A percentile compares a stretch with the other conserved stretches of the same genome.
Evolutionary conservation across 2,888 invertebrate genomes (phyloP).

Genomic region (Colostygia pectinataria): DNA sequence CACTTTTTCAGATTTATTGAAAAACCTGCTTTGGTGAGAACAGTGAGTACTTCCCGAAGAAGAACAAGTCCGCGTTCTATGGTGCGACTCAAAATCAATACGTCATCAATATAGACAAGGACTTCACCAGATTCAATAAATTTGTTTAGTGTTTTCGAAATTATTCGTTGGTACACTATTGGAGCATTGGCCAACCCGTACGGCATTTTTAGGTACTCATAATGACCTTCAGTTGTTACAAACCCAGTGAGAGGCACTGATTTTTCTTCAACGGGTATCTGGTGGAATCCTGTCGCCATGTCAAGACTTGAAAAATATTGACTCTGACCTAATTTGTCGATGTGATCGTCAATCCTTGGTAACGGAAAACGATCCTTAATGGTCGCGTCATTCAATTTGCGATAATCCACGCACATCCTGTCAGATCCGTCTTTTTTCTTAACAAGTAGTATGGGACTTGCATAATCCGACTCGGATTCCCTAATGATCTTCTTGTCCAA

Average conservation of each 20-base stretch:
- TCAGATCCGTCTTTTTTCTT: slow-evolving; percentile 33
- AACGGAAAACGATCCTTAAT: slow-evolving; percentile 35
- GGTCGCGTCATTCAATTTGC: slow-evolving; percentile 31
- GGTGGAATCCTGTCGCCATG: slow-evolving; percentile 31
- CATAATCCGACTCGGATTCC: slow-evolving; percentile 24
- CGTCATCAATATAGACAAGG: slow-evolving; percentile 26
- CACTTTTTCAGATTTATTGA: slow-evolving; percentile 34
- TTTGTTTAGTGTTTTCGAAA: slow-evolving; percentile 8
- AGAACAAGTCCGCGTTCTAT: too few species aligned
- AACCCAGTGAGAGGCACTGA: slow-evolving; percentile 28
- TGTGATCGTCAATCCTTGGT: slow-evolving; percentile 31
- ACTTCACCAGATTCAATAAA: slow-evolving; percentile 12
- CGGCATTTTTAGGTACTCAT: slow-evolving; percentile 16
- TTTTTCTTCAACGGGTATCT: slow-evolving; percentile 20
- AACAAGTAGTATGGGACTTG: slow-evolving; percentile 28
- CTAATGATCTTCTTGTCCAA: slow-evolving; percentile 33
- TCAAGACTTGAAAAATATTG: slow-evolving; percentile 31
- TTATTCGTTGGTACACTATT: slow-evolving; percentile 28
- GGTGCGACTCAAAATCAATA: slow-evolving; percentile 1
- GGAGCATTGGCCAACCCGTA: slow-evolving; percentile 10
- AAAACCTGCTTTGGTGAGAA: slow-evolving; percentile 28
- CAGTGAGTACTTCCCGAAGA: neutral
- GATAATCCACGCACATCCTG: slow-evolving; percentile 33
- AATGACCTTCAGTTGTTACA: slow-evolving; percentile 8
- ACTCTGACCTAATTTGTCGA: slow-evolving; percentile 29